Percentiles rank a stretch among this genome's conserved stretches.
These are phyloP conservation scores for Phaethornis superciliosus DNA, from an alignment of 2,113 vertebrate species.

Conservation along the genomic window DNA sequence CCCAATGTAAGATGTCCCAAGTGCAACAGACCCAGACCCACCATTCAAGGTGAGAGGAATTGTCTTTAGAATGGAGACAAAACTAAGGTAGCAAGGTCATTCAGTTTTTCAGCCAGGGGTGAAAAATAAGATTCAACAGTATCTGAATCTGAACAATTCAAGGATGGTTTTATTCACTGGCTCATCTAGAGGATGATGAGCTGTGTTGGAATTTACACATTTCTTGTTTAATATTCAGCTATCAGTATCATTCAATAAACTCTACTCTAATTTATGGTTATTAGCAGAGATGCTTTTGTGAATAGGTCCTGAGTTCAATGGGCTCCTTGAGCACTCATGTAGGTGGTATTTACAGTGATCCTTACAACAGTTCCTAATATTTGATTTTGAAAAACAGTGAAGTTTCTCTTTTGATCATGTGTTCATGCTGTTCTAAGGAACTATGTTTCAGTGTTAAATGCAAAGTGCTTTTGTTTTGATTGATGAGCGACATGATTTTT, in stretches of 20 bases:
- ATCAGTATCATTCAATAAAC: background rate
- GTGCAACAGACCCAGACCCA: background rate
- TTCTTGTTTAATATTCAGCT: conserved; percentile 15
- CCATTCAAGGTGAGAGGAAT: background rate
- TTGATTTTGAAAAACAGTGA: background rate
- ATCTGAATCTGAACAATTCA: conserved; percentile 6
- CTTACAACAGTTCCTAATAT: conserved; percentile 28
- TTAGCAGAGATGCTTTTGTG: background rate
- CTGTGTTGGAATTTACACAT: background rate
- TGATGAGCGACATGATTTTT: background rate
- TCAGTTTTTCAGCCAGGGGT: conserved; percentile 33
- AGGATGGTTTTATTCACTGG: conserved; percentile 2
- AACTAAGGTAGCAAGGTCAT: conserved; percentile 9
- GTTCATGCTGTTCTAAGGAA: background rate
- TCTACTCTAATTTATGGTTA: background rate
- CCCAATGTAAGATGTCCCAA: background rate
- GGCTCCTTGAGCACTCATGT: background rate
- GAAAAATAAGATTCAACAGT: conserved; percentile 22
- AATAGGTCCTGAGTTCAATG: background rate
- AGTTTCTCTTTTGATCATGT: conserved; percentile 5
- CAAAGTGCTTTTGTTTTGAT: conserved; percentile 21
- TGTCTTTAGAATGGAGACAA: conserved; percentile 21
- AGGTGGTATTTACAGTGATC: background rate
- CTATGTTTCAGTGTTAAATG: background rate
- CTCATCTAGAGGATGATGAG: background rate